Percentiles rank a stretch among this genome's conserved stretches.
phyloP scores from a whole-genome alignment of 1,140 invertebrate genomes.

The Hylaeus volcanicus region DNA sequence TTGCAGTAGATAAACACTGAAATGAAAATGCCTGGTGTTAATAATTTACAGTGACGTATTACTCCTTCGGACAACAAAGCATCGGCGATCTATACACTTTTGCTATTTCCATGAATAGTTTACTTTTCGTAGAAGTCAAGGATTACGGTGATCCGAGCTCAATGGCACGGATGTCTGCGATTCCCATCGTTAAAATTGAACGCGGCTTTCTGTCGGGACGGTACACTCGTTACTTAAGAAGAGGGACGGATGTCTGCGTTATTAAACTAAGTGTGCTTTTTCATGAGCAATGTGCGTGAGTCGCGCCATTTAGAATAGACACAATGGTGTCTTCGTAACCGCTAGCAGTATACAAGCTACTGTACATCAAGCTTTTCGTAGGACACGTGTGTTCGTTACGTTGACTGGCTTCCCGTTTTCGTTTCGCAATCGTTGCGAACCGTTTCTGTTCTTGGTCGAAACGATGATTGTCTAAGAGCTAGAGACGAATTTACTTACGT shows the following conservation, averaged over 20 bases:
- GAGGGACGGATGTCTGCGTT: slow-evolving; percentile 32
- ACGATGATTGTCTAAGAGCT: too few species aligned
- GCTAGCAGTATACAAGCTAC: not conserved
- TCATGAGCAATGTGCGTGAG: slow-evolving; percentile 8
- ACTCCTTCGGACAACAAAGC: too few species aligned
- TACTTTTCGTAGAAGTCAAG: not conserved
- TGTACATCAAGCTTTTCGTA: not conserved
- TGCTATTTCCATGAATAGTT: too few species aligned
- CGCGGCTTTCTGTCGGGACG: not conserved
- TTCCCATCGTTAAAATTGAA: slow-evolving; percentile 15
- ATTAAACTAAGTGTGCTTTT: slow-evolving; percentile 36
- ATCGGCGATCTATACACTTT: too few species aligned
- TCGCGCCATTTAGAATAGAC: not conserved
- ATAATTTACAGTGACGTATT: too few species aligned
- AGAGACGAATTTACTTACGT: too few species aligned
- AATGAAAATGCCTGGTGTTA: too few species aligned
- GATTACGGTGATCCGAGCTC: not conserved
- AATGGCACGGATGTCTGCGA: slow-evolving; percentile 12
- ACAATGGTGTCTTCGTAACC: slow-evolving; percentile 5
- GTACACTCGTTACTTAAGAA: not conserved
- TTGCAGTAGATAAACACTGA: too few species aligned
- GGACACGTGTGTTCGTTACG: not conserved
- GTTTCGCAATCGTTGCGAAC: not conserved
- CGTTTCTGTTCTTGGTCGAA: too few species aligned
- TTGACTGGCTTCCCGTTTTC: not conserved